Evolutionary conservation across 1,140 invertebrate species (phyloP).

Genomic region (Batillaria attramentaria): DNA sequence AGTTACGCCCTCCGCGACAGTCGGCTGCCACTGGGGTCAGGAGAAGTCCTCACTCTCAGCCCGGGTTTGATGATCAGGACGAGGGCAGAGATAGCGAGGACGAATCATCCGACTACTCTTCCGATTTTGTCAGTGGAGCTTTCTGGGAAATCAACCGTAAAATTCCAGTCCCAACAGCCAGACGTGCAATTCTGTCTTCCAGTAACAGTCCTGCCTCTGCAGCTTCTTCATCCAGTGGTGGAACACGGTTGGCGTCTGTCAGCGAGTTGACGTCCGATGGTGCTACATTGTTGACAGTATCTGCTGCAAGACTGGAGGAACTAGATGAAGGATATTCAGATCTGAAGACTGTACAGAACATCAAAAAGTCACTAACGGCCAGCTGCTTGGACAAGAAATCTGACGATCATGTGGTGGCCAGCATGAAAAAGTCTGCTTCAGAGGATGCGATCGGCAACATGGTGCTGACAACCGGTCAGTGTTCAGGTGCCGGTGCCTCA

Average conservation of each 20-base stretch:
- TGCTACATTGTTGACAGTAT: no score
- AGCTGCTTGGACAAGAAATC: not conserved
- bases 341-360: not conserved
- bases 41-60: not conserved
- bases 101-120: conserved; percentile 28
- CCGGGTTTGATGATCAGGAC: not conserved
- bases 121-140: conserved; percentile 29
- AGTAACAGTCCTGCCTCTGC: no score
- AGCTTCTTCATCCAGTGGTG: no score
- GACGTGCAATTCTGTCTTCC: not conserved
- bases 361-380: conserved; percentile 6
- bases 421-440: no score
- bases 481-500: no score
- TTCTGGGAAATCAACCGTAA: conserved; percentile 30
- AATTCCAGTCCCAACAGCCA: conserved; percentile 16
- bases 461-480: no score
- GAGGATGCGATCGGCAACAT: no score
- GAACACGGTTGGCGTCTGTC: no score
- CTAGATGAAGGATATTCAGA: conserved; percentile 25
- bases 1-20: conserved; percentile 6
- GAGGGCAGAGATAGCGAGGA: not conserved
- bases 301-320: not conserved
- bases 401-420: no score
- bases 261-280: no score
- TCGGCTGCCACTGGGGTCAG: not conserved